phyloP scores from a whole-genome alignment of 2,888 invertebrate species.

The Melitaea athalia region DNA sequence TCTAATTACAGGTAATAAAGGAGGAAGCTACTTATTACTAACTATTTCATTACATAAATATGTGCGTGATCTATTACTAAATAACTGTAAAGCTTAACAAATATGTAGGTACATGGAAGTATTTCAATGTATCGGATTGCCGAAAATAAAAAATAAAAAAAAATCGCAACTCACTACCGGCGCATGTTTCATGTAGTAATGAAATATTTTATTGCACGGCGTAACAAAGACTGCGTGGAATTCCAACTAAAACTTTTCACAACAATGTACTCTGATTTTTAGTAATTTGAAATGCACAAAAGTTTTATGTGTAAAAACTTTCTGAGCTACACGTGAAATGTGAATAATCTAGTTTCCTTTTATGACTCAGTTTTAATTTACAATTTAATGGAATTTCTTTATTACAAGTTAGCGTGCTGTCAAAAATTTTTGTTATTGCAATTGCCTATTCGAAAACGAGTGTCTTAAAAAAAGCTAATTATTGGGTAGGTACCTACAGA shows the following conservation, averaged over 20 bases:
- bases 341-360: slow-evolving; percentile 1
- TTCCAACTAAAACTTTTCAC: slow-evolving; percentile 60
- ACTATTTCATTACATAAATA: neutral
- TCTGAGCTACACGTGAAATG: slow-evolving; percentile 11
- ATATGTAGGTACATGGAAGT: too few relatives aligned
- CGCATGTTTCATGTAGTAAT: slow-evolving; percentile 68
- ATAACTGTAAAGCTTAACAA: too few relatives aligned
- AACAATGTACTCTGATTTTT: slow-evolving; percentile 73
- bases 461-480: too few relatives aligned
- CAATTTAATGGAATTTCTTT: neutral
- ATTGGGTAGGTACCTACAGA: too few relatives aligned
- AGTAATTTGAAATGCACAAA: slow-evolving; percentile 51
- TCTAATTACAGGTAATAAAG: too few relatives aligned
- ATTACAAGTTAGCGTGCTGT: neutral
- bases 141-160: slow-evolving; percentile 35
- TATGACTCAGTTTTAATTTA: slow-evolving; percentile 3
- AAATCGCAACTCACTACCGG: slow-evolving; percentile 18
- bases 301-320: slow-evolving; percentile 21
- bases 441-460: neutral
- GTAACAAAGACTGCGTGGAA: slow-evolving; percentile 60
- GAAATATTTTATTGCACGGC: slow-evolving; percentile 73
- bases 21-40: too few relatives aligned
- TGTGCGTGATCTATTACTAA: neutral
- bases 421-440: neutral
- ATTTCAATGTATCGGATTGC: slow-evolving; percentile 34